Percentiles rank a stretch among this genome's conserved stretches.
These are phyloP conservation scores for Rhinoderma darwinii DNA, from an alignment of 2,113 vertebrate genomes.

Conservation along the genomic window DNA sequence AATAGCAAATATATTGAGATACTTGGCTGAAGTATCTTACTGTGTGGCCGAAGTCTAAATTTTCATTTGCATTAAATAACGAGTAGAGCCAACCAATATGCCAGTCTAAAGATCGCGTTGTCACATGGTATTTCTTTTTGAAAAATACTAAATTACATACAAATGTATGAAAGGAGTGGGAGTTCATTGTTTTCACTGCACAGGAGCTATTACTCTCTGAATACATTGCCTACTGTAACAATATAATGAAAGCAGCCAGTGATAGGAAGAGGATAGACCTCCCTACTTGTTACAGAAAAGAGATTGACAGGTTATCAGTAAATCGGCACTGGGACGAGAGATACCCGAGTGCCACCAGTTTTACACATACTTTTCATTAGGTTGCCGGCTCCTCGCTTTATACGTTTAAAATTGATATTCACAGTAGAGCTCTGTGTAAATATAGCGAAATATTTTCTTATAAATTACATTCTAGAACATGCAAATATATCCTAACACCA, in stretches of 20 bases:
- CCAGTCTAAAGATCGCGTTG: too few species aligned
- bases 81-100: too few species aligned
- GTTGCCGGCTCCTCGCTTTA: neutral
- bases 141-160: too few species aligned
- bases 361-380: neutral
- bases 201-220: neutral
- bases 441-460: neutral
- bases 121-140: too few species aligned
- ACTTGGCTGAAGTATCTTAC: too few species aligned
- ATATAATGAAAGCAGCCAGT: neutral
- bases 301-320: neutral
- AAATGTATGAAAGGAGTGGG: too few species aligned
- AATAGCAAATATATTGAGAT: too few species aligned
- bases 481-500: conserved; percentile 47
- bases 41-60: too few species aligned
- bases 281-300: neutral
- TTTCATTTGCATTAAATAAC: too few species aligned
- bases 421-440: neutral
- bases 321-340: neutral
- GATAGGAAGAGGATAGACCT: neutral
- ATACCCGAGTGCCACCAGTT: neutral
- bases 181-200: neutral
- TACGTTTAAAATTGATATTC: too few species aligned
- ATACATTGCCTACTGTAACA: neutral
- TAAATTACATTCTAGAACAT: neutral